Evolutionary conservation across 2,797 vertebrate genomes (phyloP).

Genomic region (Neosilurus hyrtlii): DNA sequence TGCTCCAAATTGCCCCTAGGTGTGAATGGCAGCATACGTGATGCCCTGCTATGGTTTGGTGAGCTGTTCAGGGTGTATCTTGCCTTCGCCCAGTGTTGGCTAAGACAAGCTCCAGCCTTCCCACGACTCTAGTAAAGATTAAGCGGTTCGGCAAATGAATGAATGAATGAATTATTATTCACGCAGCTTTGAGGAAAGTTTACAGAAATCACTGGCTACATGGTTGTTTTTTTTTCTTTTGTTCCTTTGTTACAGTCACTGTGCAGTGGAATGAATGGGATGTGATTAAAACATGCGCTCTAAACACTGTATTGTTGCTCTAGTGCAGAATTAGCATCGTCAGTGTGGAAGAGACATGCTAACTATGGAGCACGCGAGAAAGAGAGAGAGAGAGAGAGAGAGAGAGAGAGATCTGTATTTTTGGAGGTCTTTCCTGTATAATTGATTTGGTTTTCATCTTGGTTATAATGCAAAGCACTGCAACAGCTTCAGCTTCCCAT

Average conservation of each 20-base stretch:
- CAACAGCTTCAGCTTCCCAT: slow-evolving; percentile 20
- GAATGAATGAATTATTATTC: neutral
- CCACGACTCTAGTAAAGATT: too few species aligned
- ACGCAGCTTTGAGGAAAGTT: neutral
- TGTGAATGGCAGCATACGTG: too few species aligned
- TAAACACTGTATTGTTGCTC: neutral
- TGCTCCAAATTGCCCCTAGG: too few species aligned
- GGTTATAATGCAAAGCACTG: neutral
- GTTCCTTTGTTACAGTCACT: neutral
- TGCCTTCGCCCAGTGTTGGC: too few species aligned
- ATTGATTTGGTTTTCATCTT: neutral
- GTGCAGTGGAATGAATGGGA: neutral
- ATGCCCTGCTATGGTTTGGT: too few species aligned
- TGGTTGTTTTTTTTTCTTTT: neutral
- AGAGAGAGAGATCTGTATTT: neutral
- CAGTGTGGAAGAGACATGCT: neutral
- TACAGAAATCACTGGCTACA: neutral
- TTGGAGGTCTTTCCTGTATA: neutral
- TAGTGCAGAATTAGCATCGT: neutral
- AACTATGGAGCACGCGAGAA: neutral
- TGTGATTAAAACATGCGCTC: neutral
- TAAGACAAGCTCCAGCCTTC: too few species aligned
- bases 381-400: neutral
- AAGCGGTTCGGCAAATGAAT: too few species aligned
- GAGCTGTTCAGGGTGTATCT: too few species aligned